Conservation (phyloP, 2,113 vertebrate species). For the Camelus dromedarius region DNA sequence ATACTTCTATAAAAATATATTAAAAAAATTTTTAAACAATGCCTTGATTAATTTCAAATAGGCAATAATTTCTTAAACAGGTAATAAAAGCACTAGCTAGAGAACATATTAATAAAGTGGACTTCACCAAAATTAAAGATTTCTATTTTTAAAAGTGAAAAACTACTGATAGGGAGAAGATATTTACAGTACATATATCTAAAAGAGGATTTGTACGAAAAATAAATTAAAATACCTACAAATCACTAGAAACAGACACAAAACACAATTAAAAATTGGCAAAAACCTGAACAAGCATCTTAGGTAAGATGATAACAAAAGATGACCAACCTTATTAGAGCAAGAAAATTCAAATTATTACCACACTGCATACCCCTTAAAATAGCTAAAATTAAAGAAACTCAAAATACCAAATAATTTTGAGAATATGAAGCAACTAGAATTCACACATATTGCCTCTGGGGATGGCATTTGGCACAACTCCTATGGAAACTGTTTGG, state of each 20-base stretch:
- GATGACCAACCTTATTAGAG: background rate
- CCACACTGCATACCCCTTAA: background rate
- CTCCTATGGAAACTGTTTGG: background rate
- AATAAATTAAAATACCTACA: background rate
- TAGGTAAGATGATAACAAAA: background rate
- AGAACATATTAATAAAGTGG: background rate
- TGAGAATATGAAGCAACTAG: background rate
- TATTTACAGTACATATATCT: background rate
- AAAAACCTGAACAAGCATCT: background rate
- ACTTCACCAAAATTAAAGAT: background rate
- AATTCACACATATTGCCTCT: background rate
- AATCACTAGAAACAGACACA: background rate
- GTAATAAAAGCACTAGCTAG: background rate
- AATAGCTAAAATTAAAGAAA: background rate
- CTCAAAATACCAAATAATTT: background rate
- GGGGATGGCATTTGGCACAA: background rate
- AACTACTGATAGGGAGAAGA: background rate
- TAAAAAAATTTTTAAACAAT: too few relatives aligned
- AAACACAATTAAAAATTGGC: too few relatives aligned
- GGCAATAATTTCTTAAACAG: background rate
- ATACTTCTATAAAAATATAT: too few relatives aligned
- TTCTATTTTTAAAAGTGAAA: background rate
- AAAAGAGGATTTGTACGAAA: background rate
- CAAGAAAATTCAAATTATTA: conserved; percentile 9
- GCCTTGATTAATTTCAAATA: background rate